These are phyloP conservation scores for Thalassoma bifasciatum DNA, from an alignment of 2,113 vertebrate genomes.

Conservation along the genomic window DNA sequence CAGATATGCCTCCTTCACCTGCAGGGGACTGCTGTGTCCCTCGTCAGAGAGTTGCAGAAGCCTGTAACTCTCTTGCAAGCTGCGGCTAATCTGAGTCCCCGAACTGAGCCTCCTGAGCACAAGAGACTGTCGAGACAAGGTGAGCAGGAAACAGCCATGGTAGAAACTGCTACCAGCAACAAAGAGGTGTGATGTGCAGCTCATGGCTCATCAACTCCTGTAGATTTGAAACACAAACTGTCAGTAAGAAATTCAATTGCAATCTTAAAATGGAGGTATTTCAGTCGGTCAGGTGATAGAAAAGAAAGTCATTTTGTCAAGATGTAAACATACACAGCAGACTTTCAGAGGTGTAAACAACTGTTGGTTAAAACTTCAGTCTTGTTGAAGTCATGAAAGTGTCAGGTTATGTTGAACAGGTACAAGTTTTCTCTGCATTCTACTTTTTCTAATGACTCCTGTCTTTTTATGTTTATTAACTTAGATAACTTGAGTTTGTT, in stretches of 20 bases:
- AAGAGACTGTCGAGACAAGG: conserved; percentile 8
- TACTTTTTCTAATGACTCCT: no score
- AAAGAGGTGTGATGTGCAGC: conserved; percentile 41
- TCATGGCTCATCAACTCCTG: conserved; percentile 58
- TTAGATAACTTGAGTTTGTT: no score
- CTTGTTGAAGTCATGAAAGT: no score
- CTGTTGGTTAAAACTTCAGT: no score
- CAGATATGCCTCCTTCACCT: conserved; percentile 88
- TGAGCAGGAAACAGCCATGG: conserved; percentile 19
- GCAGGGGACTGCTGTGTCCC: conserved; percentile 65
- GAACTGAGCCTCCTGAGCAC: conserved; percentile 51
- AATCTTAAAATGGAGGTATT: no score
- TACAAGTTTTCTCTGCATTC: no score
- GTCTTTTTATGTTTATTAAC: no score
- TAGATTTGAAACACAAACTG: conserved; percentile 11
- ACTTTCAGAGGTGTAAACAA: neutral
- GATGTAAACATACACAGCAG: neutral
- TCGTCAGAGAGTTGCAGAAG: conserved; percentile 77
- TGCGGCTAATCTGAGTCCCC: conserved; percentile 40
- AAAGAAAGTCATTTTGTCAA: neutral
- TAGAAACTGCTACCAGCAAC: neutral
- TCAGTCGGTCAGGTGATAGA: no score
- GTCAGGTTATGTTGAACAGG: no score
- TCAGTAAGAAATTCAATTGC: neutral
- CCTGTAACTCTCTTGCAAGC: conserved; percentile 77